Conservation (phyloP, 2,797 vertebrate genomes). For the Spea hammondii region DNA sequence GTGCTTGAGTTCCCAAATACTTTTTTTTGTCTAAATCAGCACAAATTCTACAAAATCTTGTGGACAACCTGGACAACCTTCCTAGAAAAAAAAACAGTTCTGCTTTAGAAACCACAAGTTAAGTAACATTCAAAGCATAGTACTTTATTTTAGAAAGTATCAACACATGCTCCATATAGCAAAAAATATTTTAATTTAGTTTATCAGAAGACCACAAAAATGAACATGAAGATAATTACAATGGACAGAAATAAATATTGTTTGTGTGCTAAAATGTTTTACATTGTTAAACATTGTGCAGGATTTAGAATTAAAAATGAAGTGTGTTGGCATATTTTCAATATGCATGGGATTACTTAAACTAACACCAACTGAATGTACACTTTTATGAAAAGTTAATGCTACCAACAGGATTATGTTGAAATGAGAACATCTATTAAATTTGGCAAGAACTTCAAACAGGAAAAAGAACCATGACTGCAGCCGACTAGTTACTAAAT, state of each 20-base stretch:
- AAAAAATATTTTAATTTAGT: too few species aligned
- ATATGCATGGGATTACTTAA: constrained; percentile 37
- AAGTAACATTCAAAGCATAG: too few species aligned
- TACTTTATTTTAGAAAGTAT: too few species aligned
- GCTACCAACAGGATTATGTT: constrained; percentile 43
- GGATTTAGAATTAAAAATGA: constrained; percentile 1
- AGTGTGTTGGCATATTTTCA: constrained; percentile 31
- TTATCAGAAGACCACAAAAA: too few species aligned
- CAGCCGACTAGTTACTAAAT: constrained; percentile 37
- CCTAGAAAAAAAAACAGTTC: too few species aligned
- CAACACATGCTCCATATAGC: too few species aligned
- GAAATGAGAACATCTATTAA: constrained; percentile 47
- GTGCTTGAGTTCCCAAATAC: too few species aligned
- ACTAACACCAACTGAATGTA: constrained; percentile 31
- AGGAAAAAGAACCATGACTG: constrained; percentile 27
- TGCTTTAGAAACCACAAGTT: too few species aligned
- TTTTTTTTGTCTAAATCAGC: too few species aligned
- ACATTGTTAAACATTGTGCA: neutral
- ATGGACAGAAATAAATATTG: neutral
- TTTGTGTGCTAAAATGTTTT: neutral
- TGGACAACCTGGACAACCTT: too few species aligned
- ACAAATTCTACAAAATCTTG: too few species aligned
- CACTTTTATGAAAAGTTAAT: constrained; percentile 40
- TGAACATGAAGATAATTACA: too few species aligned
- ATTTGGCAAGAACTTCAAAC: constrained; percentile 50